A percentile compares a stretch with the other conserved stretches of the same genome.
Conservation (phyloP, 2,888 invertebrate species). For the Nemotelus pantherinus region DNA sequence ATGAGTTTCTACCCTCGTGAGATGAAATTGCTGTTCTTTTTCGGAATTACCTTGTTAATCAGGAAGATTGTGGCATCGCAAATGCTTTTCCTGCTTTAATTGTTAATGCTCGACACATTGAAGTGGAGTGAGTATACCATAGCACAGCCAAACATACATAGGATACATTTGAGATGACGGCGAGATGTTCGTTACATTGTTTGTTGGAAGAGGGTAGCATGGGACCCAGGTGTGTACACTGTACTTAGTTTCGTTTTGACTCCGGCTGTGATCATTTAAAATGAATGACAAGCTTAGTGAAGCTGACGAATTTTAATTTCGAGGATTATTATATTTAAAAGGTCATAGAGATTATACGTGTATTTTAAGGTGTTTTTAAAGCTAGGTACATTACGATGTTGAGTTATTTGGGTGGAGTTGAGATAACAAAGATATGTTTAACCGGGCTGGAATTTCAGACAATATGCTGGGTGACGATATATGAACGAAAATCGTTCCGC, state of each 20-base stretch:
- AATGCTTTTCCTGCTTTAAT: background rate
- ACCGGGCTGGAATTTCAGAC: no score
- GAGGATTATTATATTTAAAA: background rate
- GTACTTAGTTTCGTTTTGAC: background rate
- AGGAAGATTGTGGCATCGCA: background rate
- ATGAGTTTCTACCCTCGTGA: background rate
- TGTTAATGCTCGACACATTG: background rate
- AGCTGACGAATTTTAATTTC: constrained; percentile 7
- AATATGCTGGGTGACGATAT: no score
- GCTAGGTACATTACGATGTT: no score
- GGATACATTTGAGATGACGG: no score
- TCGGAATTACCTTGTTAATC: background rate
- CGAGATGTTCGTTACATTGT: no score
- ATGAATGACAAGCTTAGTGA: constrained; percentile 4
- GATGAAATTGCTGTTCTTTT: background rate
- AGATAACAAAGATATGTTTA: no score
- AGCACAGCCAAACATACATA: no score
- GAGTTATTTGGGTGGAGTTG: no score
- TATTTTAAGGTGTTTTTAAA: no score
- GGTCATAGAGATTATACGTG: background rate
- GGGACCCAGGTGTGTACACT: no score
- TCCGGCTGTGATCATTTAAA: background rate
- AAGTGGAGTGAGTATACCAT: background rate
- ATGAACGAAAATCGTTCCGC: no score
- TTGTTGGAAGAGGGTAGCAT: no score